Evolutionary conservation across 2,113 vertebrate species (phyloP), one percentile per base, ranked within the genome.

Genomic region (Taurulus bubalis): DNA sequence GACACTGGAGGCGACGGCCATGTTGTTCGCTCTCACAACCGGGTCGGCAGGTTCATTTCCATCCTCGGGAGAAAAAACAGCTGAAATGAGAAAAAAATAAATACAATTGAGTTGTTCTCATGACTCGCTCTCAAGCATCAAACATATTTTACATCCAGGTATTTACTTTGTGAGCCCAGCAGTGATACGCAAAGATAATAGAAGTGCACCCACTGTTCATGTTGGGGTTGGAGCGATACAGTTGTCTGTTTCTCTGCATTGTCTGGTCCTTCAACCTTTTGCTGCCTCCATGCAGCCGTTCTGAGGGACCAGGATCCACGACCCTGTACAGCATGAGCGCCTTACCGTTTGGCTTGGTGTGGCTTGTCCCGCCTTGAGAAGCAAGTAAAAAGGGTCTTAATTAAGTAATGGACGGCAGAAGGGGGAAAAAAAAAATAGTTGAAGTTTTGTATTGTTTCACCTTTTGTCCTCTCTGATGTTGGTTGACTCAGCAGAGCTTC

Each of bases 201-300:
- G 11, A 69, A 45, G 22, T 45, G 60, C 40, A 69, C 96, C 94
- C 94, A 97, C 97, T 94, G 82, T 95, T 95, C 85, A 98, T 94
- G 78, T 98, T 98, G 83, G 98, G 97, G 91, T 96, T 96, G 83
- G 98, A 99, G 53, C 96, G 96, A 85, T 96, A 97, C 26, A 98
- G 96, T 0, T 95, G 96, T 68, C 96, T 88, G 85, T 97, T 96
- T 87, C 96, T 97, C 93, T 95, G 93, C 78, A 96, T 80, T 18
- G 94, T 92, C 32, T 97, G 96, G 4, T 96, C 96, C 16, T 93
- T 95, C 0, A 93, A 93, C 62, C 93, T 83, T 66, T 89, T 96
- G 94, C 93, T 95, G 85, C 94, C 92, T 85, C 95, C 94, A 0
- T 88, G 95, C 93, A 94, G 95, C 68, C 93, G 92, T 5, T 95